Evolutionary conservation across 2,113 vertebrate genomes (phyloP).

Genomic region (Pedetes capensis): DNA sequence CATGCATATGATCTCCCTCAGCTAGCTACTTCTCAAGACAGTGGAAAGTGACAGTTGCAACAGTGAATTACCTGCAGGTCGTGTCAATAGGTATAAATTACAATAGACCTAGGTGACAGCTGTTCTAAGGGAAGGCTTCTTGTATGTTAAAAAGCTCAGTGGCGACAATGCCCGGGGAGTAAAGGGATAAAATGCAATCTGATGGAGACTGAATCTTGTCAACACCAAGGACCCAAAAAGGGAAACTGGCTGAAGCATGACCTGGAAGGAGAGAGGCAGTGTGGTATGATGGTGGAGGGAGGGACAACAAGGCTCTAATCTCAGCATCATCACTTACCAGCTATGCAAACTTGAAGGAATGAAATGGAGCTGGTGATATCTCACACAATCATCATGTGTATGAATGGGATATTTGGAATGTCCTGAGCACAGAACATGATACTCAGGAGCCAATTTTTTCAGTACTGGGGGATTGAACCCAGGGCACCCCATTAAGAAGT

Average conservation of each 20-base stretch:
- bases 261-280: not conserved
- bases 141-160: constrained; percentile 56
- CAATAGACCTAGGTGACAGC: constrained; percentile 56
- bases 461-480: no score
- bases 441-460: no score
- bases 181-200: constrained; percentile 44
- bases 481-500: no score
- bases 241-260: not conserved
- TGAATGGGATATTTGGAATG: not conserved
- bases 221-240: constrained; percentile 31
- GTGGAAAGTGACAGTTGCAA: constrained; percentile 58
- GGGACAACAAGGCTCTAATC: not conserved
- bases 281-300: not conserved
- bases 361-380: not conserved
- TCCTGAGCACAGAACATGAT: not conserved
- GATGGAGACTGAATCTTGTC: constrained; percentile 47
- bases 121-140: constrained; percentile 30
- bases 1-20: constrained; percentile 46
- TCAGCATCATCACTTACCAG: not conserved
- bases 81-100: constrained; percentile 71
- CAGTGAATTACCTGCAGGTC: constrained; percentile 57
- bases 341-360: not conserved
- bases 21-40: constrained; percentile 51
- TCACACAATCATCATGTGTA: not conserved
- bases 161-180: constrained; percentile 18